Base-by-base conservation (phyloP, 1,140 invertebrate genomes). In the Neuroterus valhalla region DNA sequence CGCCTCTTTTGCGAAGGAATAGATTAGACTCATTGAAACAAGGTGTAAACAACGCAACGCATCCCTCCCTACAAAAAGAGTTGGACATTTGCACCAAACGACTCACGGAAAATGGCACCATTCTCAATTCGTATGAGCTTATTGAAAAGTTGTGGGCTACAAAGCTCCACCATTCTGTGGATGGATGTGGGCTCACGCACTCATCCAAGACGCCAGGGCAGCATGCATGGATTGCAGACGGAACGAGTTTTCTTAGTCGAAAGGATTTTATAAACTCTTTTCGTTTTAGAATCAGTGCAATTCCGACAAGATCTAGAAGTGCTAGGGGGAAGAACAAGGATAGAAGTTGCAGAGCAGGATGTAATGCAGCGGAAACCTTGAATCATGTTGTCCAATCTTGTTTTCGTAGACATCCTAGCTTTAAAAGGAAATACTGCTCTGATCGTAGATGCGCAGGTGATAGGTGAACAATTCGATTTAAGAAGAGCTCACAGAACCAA, bases 341-440 rank as follows among this genome's bases (percentile, higher is more conserved):
- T 21, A 17, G 70, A 12, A 10, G 1, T 3, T 83, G 82, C 44
- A 3, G 81, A 12, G 81, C 77, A 0, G 80, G 82, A 0, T 84
- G 78, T 26, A 23, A 5, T 12, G 12, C 11, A 8, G 19, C 26
- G 5, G 82, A 84, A 21, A 81, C 84, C 0, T 8, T 72, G 0
- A 69, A 76, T 50, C 84, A 85, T 67, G 69, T 81, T 0, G 10
- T 81, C 1, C 84, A 84, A 42, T 15, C 6, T 0, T 85, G 83
- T 68, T 48, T 73, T 10, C 14, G 81, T 11, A 78, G 81, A 0
- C 82, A 83, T 21, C n/a, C 4, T 31, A 5, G 31, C 31, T 0
- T 5, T 31, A 5, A 31, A 31, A 3, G 4, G 8, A 0, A 3
- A 31, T 5, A 0, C 0, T 31, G 31, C 31, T 5, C 0, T 31